Evolutionary conservation across 2,113 vertebrate species (phyloP), one percentile per base, ranked within the genome.

Genomic region (Hyaena hyaena): DNA sequence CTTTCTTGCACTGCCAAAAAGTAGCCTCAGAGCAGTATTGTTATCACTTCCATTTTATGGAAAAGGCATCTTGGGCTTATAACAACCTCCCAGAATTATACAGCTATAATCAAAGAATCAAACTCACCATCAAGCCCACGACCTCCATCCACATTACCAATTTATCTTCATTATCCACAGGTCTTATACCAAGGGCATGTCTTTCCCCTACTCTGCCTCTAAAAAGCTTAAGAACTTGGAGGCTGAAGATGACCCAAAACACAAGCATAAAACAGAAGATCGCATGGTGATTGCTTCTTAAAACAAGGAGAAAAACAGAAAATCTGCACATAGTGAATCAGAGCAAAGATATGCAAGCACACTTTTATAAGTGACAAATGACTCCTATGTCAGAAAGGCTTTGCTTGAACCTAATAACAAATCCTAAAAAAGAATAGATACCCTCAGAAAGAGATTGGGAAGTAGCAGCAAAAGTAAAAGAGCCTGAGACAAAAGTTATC

Each of bases 401-500:
- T 93, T 89, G 33, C 84, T 91, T 43, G 10, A 80, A 77, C 26
- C 35, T 68, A 55, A 39, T 88, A 81, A 96, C n/a, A 95, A 94
- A 53, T 92, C 80, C 35, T 39, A 68, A 63, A 35, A 93, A 93
- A 87, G n/a, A 61, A 82, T 4, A 68, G 45, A 88, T 66, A 53
- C 10, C 26, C 58, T 68, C 48, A 68, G 45, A 88, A 66, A 50
- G 48, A 80, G 58, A 79, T 1, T 39, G 35, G 7, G 39, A 74
- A 4, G 68, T 12, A 61, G 48, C 84, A 63, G 28, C 71, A 93
- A 81, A 73, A 28, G 21, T 69, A 58, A 85, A 80, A 96, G 23
- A 87, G 31, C 26, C 45, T 63, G 10, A 95, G 33, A 65, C 58
- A 63, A 35, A 94, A 82, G 58, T 79, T 39, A 69, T 39, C 55